phyloP scores from a whole-genome alignment of 2,797 vertebrate genomes.

The Pygocentrus nattereri region DNA sequence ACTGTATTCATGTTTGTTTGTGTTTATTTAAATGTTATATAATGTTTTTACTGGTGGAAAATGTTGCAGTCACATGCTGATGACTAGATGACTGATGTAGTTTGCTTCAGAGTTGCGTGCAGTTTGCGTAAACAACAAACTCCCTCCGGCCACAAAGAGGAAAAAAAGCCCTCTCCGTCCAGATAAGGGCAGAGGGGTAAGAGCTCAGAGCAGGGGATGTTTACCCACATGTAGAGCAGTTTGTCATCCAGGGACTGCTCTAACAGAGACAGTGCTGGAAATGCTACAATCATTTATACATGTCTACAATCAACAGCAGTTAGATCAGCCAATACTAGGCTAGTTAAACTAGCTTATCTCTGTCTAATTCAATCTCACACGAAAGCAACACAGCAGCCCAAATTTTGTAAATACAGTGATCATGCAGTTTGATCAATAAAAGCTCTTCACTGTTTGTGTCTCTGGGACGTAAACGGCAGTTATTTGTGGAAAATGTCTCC shows the following conservation, averaged over 20 bases:
- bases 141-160: slow-evolving; percentile 24
- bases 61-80: neutral
- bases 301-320: neutral
- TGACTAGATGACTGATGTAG: neutral
- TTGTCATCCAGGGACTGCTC: slow-evolving; percentile 2
- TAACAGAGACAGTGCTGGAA: slow-evolving; percentile 26
- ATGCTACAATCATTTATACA: neutral
- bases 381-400: no score
- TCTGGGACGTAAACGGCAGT: neutral
- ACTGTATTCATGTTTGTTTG: neutral
- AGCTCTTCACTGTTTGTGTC: neutral
- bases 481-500: neutral
- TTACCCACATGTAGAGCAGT: slow-evolving; percentile 67
- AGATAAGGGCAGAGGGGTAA: slow-evolving; percentile 62
- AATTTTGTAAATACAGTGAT: neutral
- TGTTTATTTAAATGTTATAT: neutral
- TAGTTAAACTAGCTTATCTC: neutral
- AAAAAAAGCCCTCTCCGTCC: slow-evolving; percentile 69
- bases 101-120: slow-evolving; percentile 3
- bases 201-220: slow-evolving; percentile 71
- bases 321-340: neutral
- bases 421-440: neutral
- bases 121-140: slow-evolving; percentile 22
- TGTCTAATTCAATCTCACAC: neutral
- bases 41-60: no score